Percentiles rank a stretch among this genome's conserved stretches.
Evolutionary conservation across 2,797 vertebrate genomes (phyloP).

Genomic region (Okamejei kenojei): DNA sequence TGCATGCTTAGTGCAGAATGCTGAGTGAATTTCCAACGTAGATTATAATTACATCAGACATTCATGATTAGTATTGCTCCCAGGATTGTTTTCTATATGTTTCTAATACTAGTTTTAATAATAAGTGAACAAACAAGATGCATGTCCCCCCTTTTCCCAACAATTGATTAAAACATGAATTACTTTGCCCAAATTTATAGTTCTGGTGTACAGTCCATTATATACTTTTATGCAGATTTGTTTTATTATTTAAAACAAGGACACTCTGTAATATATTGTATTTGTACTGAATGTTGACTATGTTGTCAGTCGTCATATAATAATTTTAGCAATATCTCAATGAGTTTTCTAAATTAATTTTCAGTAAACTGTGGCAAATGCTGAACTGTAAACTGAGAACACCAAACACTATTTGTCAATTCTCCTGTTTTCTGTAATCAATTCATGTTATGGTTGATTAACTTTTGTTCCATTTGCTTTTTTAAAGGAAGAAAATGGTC

Average conservation of each 20-base stretch:
- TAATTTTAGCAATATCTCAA: neutral
- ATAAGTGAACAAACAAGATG: neutral
- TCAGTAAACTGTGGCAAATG: neutral
- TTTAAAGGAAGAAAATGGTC: neutral
- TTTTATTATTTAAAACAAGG: neutral
- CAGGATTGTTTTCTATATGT: neutral
- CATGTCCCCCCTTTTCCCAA: neutral
- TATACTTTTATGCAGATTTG: neutral
- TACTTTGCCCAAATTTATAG: neutral
- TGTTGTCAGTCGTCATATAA: neutral
- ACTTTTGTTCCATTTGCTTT: neutral
- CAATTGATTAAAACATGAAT: neutral
- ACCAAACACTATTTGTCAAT: neutral
- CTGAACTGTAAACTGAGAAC: neutral
- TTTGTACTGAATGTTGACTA: neutral
- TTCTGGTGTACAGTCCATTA: neutral
- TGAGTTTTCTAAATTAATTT: neutral
- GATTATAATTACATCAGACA: neutral
- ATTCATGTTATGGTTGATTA: neutral
- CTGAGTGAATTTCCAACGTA: neutral
- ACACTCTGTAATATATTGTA: neutral
- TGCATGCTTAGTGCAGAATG: neutral
- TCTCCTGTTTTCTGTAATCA: conserved; percentile 22
- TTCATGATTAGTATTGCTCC: neutral
- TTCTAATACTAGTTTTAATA: neutral